These are phyloP conservation scores for Heliconius ethilla DNA, from an alignment of 2,888 invertebrate species.

Conservation along the genomic window DNA sequence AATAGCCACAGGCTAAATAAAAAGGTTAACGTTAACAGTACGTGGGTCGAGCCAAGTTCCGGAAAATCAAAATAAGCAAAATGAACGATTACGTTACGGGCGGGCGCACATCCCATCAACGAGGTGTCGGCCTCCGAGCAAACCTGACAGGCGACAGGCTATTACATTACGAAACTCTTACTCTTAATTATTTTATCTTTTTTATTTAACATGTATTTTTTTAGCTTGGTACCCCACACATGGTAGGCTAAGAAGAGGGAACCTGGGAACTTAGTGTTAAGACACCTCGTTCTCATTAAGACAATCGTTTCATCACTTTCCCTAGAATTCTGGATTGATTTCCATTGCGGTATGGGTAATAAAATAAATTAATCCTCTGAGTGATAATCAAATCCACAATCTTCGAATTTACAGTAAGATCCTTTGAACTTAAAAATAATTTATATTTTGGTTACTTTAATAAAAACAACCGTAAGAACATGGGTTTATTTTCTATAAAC, in stretches of 20 bases:
- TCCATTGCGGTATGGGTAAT: neutral
- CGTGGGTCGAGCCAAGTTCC: slow-evolving; percentile 10
- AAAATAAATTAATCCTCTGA: neutral
- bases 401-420: neutral
- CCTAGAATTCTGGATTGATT: neutral
- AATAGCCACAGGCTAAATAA: slow-evolving; percentile 6
- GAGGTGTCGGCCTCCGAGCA: slow-evolving; percentile 18
- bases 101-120: slow-evolving; percentile 23
- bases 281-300: neutral
- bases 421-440: neutral
- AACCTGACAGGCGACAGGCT: slow-evolving; percentile 23
- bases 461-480: too few relatives aligned
- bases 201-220: slow-evolving; percentile 1
- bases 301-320: neutral
- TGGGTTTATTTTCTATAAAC: too few relatives aligned
- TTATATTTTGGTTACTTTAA: too few relatives aligned
- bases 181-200: slow-evolving; percentile 7
- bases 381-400: neutral
- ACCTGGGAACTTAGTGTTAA: neutral
- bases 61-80: slow-evolving; percentile 23
- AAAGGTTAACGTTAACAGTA: slow-evolving; percentile 11
- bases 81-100: slow-evolving; percentile 17
- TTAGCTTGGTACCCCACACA: neutral
- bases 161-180: slow-evolving; percentile 23
- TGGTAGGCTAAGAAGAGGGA: neutral